Conservation (phyloP, 2,888 invertebrate genomes). For the Thysanoteuthis rhombus region DNA sequence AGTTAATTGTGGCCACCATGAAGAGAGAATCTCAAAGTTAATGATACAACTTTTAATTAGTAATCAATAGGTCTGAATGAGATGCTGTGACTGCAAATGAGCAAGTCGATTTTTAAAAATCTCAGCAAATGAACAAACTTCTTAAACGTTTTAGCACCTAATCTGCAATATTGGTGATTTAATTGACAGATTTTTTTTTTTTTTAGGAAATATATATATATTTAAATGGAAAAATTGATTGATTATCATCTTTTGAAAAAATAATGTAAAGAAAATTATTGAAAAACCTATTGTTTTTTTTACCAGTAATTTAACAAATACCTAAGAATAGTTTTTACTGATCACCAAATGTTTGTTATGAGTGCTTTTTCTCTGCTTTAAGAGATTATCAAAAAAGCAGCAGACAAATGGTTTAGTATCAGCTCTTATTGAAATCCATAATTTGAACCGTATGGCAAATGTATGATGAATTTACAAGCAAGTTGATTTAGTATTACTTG, state of each 20-base stretch:
- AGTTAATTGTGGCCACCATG: conserved; percentile 57
- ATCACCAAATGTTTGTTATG: neutral
- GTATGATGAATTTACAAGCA: neutral
- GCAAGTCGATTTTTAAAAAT: neutral
- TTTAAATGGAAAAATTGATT: neutral
- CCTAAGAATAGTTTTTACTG: neutral
- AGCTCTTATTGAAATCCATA: neutral
- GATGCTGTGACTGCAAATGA: neutral
- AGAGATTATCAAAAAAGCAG: neutral
- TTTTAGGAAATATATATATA: neutral
- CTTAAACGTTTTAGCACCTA: neutral
- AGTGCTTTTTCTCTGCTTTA: neutral
- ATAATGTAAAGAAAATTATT: neutral
- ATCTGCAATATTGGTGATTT: neutral
- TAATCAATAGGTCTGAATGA: neutral
- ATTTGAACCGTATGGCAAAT: neutral
- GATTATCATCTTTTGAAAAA: neutral
- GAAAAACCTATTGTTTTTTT: neutral
- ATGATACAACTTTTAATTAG: neutral
- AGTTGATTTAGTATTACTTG: neutral
- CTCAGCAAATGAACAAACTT: neutral
- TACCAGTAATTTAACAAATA: neutral
- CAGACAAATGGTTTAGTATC: too few species aligned
- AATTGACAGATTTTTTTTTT: neutral
- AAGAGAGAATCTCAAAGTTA: conserved; percentile 56